These are phyloP conservation scores for Diadema setosum DNA, from an alignment of 35 echinoderm and acorn worm species.

Conservation along the genomic window DNA sequence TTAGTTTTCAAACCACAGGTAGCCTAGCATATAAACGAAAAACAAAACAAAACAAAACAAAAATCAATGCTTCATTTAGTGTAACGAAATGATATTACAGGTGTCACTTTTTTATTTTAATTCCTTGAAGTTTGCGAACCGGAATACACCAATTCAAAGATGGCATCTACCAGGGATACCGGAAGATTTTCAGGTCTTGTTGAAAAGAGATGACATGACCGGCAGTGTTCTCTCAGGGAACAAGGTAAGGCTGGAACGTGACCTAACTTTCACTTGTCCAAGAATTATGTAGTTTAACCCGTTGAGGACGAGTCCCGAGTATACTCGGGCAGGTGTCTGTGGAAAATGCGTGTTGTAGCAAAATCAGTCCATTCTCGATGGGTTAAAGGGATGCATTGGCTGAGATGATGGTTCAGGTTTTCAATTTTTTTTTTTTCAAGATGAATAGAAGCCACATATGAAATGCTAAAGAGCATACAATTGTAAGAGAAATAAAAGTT, in stretches of 20 bases:
- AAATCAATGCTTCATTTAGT: neutral
- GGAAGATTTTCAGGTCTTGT: conserved; percentile 61
- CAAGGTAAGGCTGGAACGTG: conserved; percentile 41
- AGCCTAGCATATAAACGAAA: neutral
- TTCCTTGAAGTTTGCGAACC: conserved; percentile 42
- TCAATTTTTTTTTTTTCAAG: neutral
- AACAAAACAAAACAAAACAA: neutral
- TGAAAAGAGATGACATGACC: conserved; percentile 90
- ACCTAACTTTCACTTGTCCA: neutral
- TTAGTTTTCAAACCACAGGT: neutral
- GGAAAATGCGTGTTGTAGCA: too few relatives aligned
- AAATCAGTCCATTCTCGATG: too few relatives aligned
- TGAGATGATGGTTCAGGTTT: neutral
- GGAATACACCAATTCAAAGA: conserved; percentile 71
- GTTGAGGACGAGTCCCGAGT: neutral
- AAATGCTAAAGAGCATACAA: too few relatives aligned
- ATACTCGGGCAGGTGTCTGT: too few relatives aligned
- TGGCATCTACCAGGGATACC: conserved; percentile 84
- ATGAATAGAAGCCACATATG: too few relatives aligned
- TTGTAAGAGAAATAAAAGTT: too few relatives aligned
- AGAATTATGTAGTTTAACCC: neutral
- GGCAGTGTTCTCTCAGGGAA: conserved; percentile 69
- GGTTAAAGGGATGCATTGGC: neutral
- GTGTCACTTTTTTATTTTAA: neutral
- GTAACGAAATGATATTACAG: neutral